Base-by-base conservation (phyloP, 2,113 vertebrate genomes). In the Ictidomys tridecemlineatus region DNA sequence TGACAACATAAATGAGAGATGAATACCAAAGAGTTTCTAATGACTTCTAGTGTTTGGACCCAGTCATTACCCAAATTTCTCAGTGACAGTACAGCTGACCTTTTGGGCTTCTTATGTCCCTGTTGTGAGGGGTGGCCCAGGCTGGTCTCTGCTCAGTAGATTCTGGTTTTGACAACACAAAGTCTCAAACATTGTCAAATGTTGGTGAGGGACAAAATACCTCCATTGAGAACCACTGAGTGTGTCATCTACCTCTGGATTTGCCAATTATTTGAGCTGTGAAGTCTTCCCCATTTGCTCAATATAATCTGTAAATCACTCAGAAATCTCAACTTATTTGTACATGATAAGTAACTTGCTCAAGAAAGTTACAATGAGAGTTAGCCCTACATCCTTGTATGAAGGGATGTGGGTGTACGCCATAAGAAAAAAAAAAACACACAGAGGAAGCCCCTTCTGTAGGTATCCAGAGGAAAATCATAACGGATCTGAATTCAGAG, bases 401-500 rank as follows among this genome's bases (percentile, higher is more conserved):
- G 39, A 34, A 58, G 61, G 56, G 4, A 0, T 0, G 0, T 2
- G 67, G 28, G 8, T 3, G 1, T 8, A 0, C 9, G 30, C 1
- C 3, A 1, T 4, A n/a, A 48, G 45, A 39, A 39, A 39, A 39
- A 39, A 72, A 28, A 8, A 67, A 80, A 45, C 32, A 69, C 32
- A 34, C 3, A 22, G 32, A 74, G 67, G 34, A 34, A 30, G 12
- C 51, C 34, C 10, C 37, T 58, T 32, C 17, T 13, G 0, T 30
- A 1, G 2, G 4, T 32, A 2, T 8, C 34, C 17, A 8, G 11
- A 4, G 13, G 7, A 63, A 0, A 1, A 30, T 12, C 2, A 18
- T 9, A 16, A 67, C n/a, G 14, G 30, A 30, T 61, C 42, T 28
- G 6, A 4, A 61, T 9, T 24, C 7, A 34, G 7, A 5, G 39